Evolutionary conservation across 2,888 invertebrate species (phyloP), one percentile per base, ranked within the genome.

Genomic region (Scaptomyza cyrtandrae): DNA sequence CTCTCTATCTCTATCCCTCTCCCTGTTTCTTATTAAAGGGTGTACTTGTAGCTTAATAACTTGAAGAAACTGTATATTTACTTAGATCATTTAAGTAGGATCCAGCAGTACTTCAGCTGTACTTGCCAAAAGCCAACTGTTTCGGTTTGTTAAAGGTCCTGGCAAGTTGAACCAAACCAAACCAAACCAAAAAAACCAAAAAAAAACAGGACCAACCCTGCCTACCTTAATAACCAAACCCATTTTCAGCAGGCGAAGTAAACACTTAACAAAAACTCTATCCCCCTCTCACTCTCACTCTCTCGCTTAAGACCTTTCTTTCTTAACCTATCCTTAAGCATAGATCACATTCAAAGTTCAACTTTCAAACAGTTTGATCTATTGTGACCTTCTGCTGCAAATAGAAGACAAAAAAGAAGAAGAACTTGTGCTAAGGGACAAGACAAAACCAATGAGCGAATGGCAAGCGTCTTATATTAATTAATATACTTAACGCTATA

Each of bases 401-500:
- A 46, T 48, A 29, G 27, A 62, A 61, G 48, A 33, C 33, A 29
- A 29, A 29, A 16, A 33, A 3, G 33, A 62, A 63, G 39, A 4
- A n/a, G 33, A 19, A 45, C 16, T 39, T 41, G 24, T 49, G 33
- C 9, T 14, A 24, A 37, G 11, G n/a, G 10, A 19, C 27, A 46
- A 53, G 31, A 33, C 33, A 33, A 54, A 53, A 43, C 73, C 58
- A 61, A 48, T 54, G 48, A 35, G 31, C 39, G 52, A 19, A 43
- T 41, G 19, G 14, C 46, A 37, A 43, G 19, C 31, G 64, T 35
- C 35, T 31, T 56, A 33, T 35, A 49, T 65, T 77, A 73, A 77
- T 73, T 77, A 77, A 64, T 60, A 65, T 77, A 71, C 72, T 76
- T 71, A 50, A 37, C 43, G 31, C 57, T 43, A 31, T 19, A 19